Conservation (phyloP, 2,888 invertebrate genomes). For the Odontothrips loti region DNA sequence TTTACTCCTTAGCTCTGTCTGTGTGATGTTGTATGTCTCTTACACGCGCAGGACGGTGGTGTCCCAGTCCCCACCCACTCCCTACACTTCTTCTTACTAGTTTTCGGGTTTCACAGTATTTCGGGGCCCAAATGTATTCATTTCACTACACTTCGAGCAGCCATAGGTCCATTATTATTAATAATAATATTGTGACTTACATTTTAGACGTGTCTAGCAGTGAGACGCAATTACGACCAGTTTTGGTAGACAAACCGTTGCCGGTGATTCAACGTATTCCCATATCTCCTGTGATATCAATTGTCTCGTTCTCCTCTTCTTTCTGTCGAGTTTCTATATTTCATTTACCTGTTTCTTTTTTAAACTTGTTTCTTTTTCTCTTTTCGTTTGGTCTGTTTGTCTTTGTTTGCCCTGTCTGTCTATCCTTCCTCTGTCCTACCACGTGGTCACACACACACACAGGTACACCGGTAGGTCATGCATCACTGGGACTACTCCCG, state of each 20-base stretch:
- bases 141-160: not conserved
- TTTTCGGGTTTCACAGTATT: too few species aligned
- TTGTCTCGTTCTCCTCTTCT: too few species aligned
- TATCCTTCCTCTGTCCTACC: not conserved
- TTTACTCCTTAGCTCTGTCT: conserved; percentile 8
- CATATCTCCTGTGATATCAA: not conserved
- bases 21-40: conserved; percentile 13
- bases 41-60: conserved; percentile 18
- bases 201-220: conserved; percentile 8
- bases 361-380: not conserved
- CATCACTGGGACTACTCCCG: conserved; percentile 6
- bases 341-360: not conserved
- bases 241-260: too few species aligned
- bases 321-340: too few species aligned
- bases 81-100: too few species aligned
- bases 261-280: not conserved
- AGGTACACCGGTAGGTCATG: conserved; percentile 16
- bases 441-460: conserved; percentile 18
- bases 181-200: not conserved
- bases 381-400: not conserved
- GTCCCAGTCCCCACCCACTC: conserved; percentile 3
- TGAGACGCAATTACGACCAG: not conserved
- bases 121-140: not conserved
- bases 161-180: not conserved
- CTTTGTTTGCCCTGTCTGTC: not conserved